Conservation (phyloP, 2,888 invertebrate species). For the Cryptus armator region DNA sequence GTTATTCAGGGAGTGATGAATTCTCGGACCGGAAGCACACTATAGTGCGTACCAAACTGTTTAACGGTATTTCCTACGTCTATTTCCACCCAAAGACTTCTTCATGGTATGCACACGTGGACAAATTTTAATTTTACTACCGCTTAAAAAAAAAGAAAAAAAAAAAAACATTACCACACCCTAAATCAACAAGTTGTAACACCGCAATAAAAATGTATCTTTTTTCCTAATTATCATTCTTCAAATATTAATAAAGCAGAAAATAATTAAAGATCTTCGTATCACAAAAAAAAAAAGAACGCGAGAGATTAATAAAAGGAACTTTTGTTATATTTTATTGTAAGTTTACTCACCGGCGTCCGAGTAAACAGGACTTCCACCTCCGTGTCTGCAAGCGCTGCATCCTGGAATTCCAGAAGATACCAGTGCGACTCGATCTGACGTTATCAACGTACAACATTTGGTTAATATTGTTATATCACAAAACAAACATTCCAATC, state of each 20-base stretch:
- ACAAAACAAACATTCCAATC: not conserved
- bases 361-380: slow-evolving; percentile 80
- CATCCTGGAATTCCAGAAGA: slow-evolving; percentile 84
- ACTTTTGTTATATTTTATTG: not conserved
- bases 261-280: too few relatives aligned
- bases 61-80: slow-evolving; percentile 47
- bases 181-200: not conserved
- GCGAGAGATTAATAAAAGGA: not conserved
- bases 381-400: slow-evolving; percentile 81
- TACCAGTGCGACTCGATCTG: slow-evolving; percentile 89
- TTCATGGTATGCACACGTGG: slow-evolving; percentile 10
- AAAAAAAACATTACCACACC: not conserved
- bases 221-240: not conserved
- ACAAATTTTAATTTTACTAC: slow-evolving; percentile 2
- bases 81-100: slow-evolving; percentile 30
- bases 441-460: slow-evolving; percentile 36
- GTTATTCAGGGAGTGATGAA: slow-evolving; percentile 27
- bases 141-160: not conserved
- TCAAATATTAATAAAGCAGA: not conserved
- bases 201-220: not conserved
- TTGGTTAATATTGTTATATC: slow-evolving; percentile 20
- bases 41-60: slow-evolving; percentile 45
- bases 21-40: slow-evolving; percentile 50
- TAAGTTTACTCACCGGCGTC: slow-evolving; percentile 76
- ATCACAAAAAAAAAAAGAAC: not conserved